These are phyloP conservation scores for Aspidapion aeneum DNA, from an alignment of 2,888 invertebrate species.

Conservation along the genomic window DNA sequence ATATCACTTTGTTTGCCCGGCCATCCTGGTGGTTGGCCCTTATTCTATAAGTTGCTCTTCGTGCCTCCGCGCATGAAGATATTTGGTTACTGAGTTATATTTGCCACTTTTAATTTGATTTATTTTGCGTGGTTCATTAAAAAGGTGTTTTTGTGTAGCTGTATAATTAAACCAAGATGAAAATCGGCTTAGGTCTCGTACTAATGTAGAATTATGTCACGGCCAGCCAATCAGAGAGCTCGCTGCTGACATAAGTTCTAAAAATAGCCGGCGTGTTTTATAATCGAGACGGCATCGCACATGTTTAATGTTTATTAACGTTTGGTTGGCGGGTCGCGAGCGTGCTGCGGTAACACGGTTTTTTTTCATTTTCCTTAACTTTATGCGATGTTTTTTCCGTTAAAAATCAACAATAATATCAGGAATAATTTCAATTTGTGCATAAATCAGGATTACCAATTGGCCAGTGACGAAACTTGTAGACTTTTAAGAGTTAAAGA, in stretches of 20 bases:
- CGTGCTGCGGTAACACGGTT: constrained; percentile 6
- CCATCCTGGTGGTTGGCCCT: too few relatives aligned
- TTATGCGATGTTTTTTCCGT: not conserved
- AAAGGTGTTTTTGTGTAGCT: too few relatives aligned
- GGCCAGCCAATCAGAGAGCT: constrained; percentile 15
- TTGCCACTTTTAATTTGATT: too few relatives aligned
- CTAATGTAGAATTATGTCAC: constrained; percentile 14
- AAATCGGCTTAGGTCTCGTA: too few relatives aligned
- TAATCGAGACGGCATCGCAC: constrained; percentile 17
- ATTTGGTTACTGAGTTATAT: too few relatives aligned
- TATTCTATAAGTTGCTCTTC: too few relatives aligned
- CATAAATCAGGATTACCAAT: constrained; percentile 3
- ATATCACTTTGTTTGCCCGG: too few relatives aligned
- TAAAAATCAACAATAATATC: not conserved
- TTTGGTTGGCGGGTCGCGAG: constrained; percentile 18
- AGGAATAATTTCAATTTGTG: not conserved
- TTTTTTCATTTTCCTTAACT: not conserved
- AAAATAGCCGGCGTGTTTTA: constrained; percentile 23
- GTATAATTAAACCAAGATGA: too few relatives aligned
- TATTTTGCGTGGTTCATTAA: too few relatives aligned
- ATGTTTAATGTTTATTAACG: constrained; percentile 23
- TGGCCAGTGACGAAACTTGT: constrained; percentile 11
- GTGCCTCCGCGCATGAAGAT: too few relatives aligned
- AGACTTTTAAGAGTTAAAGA: constrained; percentile 6
- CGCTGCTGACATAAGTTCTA: constrained; percentile 22